Conservation (phyloP, 2,113 vertebrate species). For the Potamarius usumacintae region DNA sequence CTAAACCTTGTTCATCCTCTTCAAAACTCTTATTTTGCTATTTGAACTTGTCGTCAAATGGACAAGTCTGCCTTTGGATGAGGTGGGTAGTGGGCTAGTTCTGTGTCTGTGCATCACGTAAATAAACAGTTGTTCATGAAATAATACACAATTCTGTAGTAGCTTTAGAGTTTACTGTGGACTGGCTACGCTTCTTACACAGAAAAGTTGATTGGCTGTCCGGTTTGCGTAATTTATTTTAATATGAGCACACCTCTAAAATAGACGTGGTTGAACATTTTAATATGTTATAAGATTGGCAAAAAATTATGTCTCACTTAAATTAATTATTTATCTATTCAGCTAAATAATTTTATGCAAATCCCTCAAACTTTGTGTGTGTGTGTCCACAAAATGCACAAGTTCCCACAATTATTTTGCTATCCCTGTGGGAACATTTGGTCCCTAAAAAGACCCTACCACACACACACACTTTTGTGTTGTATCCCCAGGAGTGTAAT, state of each 20-base stretch:
- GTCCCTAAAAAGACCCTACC: neutral
- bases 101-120: neutral
- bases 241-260: neutral
- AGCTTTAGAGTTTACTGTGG: neutral
- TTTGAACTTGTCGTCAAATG: neutral
- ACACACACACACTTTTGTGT: neutral
- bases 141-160: too few relatives aligned
- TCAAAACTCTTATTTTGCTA: neutral
- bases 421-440: conserved; percentile 10
- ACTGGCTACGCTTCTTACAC: neutral
- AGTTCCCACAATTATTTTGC: neutral
- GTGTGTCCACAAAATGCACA: neutral
- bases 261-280: neutral
- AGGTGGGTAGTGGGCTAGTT: neutral
- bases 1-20: neutral
- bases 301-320: neutral
- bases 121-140: neutral
- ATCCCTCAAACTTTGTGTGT: neutral
- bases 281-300: neutral
- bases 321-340: too few relatives aligned
- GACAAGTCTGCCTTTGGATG: neutral
- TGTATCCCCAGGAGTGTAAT: neutral
- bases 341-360: neutral
- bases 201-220: neutral
- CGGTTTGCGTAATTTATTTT: neutral